A percentile compares a stretch with the other conserved stretches of the same genome.
Evolutionary conservation across 1,140 invertebrate genomes (phyloP).

Genomic region (Potamilus streckersoni): DNA sequence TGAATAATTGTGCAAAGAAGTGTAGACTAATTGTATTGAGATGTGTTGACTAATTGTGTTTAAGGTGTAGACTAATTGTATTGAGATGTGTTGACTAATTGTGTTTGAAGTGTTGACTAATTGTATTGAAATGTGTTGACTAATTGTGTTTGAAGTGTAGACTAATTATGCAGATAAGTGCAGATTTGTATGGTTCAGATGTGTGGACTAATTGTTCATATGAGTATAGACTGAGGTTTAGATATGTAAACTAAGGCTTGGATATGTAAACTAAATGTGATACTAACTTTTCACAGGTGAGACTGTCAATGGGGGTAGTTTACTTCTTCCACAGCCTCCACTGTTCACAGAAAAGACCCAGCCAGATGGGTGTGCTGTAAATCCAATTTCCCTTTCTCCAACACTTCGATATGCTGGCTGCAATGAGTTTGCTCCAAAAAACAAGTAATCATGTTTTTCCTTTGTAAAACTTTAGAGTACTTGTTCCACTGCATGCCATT

Average conservation of each 20-base stretch:
- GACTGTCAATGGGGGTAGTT: slow-evolving; percentile 57
- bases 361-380: slow-evolving; percentile 69
- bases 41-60: too few species aligned
- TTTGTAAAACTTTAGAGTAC: not conserved
- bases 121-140: too few species aligned
- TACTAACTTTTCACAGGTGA: slow-evolving; percentile 59
- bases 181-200: not conserved
- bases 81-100: too few species aligned
- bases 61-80: too few species aligned
- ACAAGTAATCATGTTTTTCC: slow-evolving; percentile 45
- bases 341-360: slow-evolving; percentile 64
- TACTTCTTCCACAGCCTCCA: slow-evolving; percentile 50
- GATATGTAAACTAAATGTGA: not conserved
- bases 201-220: not conserved
- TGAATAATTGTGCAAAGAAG: too few species aligned
- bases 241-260: not conserved
- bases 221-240: not conserved
- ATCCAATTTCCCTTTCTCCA: slow-evolving; percentile 64
- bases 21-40: too few species aligned
- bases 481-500: not conserved
- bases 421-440: slow-evolving; percentile 55
- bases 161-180: not conserved
- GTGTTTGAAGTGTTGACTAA: too few species aligned
- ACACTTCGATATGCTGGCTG: slow-evolving; percentile 63
- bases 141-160: too few species aligned